Base-by-base conservation (phyloP, 2,113 vertebrate genomes). In the Pimephales promelas region DNA sequence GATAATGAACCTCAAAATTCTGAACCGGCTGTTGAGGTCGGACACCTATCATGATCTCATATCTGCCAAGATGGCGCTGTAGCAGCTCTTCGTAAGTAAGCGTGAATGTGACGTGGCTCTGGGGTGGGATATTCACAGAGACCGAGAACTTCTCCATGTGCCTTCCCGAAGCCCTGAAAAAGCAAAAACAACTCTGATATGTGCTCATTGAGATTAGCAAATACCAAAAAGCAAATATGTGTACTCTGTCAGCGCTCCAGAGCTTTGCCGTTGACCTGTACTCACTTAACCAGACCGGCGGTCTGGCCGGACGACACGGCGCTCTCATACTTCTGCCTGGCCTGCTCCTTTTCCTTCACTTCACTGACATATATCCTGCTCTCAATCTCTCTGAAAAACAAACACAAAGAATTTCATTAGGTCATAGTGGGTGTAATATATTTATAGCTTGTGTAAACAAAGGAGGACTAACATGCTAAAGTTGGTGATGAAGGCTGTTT, bases 81-180 rank as follows among this genome's bases (percentile, higher is more conserved):
- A 99, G 93, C 85, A 99, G 92, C 88, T 99, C 97, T 90, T 99
- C 97, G 0, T 99, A 96, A 1, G 92, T 94, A 90, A 99, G 91
- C 36, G 91, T 90, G 88, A 99, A 99, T 2, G 90, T 95, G 72
- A 97, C 95, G 36, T 92, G 95, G 85, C 95, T 98, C 85, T 90
- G 85, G 66, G 96, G 92, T 28, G 94, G 94, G 9, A 97, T 59
- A 72, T 95, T 97, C 84, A 99, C 93, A 3, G 96, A 96, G 84
- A 99, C 96, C 3, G 94, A 94, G 88, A 99, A 99, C 88, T 92
- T 97, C 89, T 99, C 97, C 91, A 98, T 98, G 76, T 95, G 96
- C 85, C 97, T 96, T 31, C 97, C 97, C 0, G 96, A 97, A 47
- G 93, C 94, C 89, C 97, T 98, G 79, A 10, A 86, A 85, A 85